Evolutionary conservation across 2,113 vertebrate genomes (phyloP), one percentile per base, ranked within the genome.

Genomic region (Corvus cornix): DNA sequence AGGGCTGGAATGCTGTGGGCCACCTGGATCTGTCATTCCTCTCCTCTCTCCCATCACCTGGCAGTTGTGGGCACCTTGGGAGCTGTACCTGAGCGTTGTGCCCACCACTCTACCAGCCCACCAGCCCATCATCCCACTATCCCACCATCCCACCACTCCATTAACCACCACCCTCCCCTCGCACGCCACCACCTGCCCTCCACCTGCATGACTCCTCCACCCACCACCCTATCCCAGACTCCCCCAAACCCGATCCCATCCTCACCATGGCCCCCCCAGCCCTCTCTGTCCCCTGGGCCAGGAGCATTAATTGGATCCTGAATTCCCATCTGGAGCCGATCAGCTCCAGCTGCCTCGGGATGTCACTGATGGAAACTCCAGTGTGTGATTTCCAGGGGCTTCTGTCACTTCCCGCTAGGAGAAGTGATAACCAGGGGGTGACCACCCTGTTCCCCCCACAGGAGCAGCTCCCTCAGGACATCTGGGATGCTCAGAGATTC

Each of bases 291-390:
- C 62, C 51, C 22, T 44, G 87, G 26, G 31, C 7, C 4, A 49
- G 41, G 13, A 55, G 75, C 67, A 85, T n/a, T 69, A 76, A 64
- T 14, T 69, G 59, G 35, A 88, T 75, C 52, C 79, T 84, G 48
- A 26, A 37, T 27, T 56, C 68, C 86, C 93, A 56, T 72, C 91
- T 89, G 91, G 94, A 96, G 84, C 76, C 1, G 13, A 91, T 92
- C 91, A 84, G 31, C 22, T 1, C 72, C 0, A 4, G 55, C 89
- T 81, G 35, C 52, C 51, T 43, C 1, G 1, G 84, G 93, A 87
- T 89, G 80, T 52, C 28, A 0, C 87, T 75, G 56, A 64, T 91
- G 84, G 94, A 81, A 95, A 81, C 83, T n/a, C 73, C 58, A 15
- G 0, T 33, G 69, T 44, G 78, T 75, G 62, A 63, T 87, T 95